Evolutionary conservation across 2,888 invertebrate species (phyloP).

Genomic region (Lottia gigantea): DNA sequence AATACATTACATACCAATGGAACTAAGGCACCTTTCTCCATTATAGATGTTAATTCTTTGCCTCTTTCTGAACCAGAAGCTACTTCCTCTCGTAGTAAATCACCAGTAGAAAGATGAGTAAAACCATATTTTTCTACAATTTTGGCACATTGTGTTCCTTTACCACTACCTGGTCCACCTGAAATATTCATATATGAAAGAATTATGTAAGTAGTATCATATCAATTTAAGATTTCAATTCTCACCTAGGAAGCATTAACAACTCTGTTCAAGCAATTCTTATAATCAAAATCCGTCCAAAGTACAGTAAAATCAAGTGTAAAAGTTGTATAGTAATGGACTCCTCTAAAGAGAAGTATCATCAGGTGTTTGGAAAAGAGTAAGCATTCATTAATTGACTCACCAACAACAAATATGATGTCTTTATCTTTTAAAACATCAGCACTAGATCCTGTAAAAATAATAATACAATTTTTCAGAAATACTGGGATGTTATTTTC

Average conservation of each 20-base stretch:
- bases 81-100: constrained; percentile 90
- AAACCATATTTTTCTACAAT: constrained; percentile 93
- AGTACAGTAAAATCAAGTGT: no score
- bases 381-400: no score
- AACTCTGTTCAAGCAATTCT: no score
- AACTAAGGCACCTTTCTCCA: constrained; percentile 89
- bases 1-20: constrained; percentile 73
- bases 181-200: not conserved
- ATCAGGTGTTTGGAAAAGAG: no score
- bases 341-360: no score
- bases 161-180: constrained; percentile 91
- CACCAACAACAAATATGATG: constrained; percentile 17
- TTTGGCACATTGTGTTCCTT: constrained; percentile 94
- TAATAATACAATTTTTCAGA: no score
- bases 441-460: not conserved
- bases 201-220: no score
- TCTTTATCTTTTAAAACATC: constrained; percentile 1
- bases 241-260: no score
- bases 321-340: no score
- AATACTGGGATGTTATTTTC: no score
- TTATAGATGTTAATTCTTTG: constrained; percentile 84
- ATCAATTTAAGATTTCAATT: no score
- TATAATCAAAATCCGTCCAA: no score
- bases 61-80: constrained; percentile 89
- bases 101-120: constrained; percentile 87